Percentiles rank a stretch among this genome's conserved stretches.
Evolutionary conservation across 92 coral and sea anemone species (phyloP).

Genomic region (Pocillopora meandrina): DNA sequence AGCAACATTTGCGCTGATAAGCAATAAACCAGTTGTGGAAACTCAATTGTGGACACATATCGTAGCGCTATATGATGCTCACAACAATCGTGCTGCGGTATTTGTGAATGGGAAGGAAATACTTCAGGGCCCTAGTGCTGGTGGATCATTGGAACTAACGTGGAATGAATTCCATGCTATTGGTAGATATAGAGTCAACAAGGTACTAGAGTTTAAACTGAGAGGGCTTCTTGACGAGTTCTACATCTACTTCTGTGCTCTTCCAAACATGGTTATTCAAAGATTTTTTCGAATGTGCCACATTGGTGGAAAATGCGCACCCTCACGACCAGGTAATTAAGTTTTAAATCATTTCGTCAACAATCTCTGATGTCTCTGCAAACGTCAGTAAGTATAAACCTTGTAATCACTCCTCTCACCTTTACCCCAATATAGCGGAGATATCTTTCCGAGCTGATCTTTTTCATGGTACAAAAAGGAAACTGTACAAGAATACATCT

Average conservation of each 20-base stretch:
- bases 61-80: conserved; percentile 52
- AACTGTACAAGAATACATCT: too few relatives aligned
- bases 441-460: too few relatives aligned
- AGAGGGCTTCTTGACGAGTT: conserved; percentile 50
- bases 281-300: conserved; percentile 39
- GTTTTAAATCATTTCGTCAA: not conserved
- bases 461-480: too few relatives aligned
- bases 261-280: conserved; percentile 37
- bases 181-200: conserved; percentile 35
- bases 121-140: not conserved
- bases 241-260: conserved; percentile 48
- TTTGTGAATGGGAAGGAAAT: conserved; percentile 41
- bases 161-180: conserved; percentile 39
- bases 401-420: too few relatives aligned
- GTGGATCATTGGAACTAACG: conserved; percentile 25
- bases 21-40: not conserved
- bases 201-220: conserved; percentile 4
- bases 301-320: conserved; percentile 36
- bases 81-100: conserved; percentile 23
- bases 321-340: conserved; percentile 29
- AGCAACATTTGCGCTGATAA: conserved; percentile 33
- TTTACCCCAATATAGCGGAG: too few relatives aligned
- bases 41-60: conserved; percentile 46
- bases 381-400: too few relatives aligned
- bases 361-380: too few relatives aligned